These are phyloP conservation scores for Epistrophe eligans DNA, from an alignment of 2,888 invertebrate species.

Conservation along the genomic window DNA sequence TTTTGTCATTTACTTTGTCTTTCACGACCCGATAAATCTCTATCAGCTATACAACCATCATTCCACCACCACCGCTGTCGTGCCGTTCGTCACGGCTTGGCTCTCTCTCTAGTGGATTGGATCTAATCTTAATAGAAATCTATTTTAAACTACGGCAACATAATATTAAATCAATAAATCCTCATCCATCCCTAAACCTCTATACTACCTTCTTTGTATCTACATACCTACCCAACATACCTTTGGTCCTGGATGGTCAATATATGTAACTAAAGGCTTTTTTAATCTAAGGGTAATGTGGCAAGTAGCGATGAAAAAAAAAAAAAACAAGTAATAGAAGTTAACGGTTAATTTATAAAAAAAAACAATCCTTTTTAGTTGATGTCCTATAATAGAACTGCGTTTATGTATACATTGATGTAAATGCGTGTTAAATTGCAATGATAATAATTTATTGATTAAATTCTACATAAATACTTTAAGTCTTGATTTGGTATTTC, in stretches of 20 bases:
- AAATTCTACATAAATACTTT: conserved; percentile 36
- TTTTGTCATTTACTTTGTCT: conserved; percentile 20
- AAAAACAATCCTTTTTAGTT: neutral
- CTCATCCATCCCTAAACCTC: conserved; percentile 2
- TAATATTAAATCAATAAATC: conserved; percentile 67
- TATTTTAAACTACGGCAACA: conserved; percentile 71
- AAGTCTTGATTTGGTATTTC: conserved; percentile 13
- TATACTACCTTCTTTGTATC: neutral
- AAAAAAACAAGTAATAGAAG: neutral
- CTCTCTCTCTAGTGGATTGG: conserved; percentile 56
- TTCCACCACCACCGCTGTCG: conserved; percentile 9
- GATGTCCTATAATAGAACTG: neutral
- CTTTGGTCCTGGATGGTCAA: conserved; percentile 34
- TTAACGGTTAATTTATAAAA: neutral
- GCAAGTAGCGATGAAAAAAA: neutral
- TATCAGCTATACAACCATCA: conserved; percentile 14
- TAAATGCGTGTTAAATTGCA: conserved; percentile 59
- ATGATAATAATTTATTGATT: conserved; percentile 68
- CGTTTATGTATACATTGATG: neutral
- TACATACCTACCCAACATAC: neutral
- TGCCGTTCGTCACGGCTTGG: no score
- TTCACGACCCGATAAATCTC: conserved; percentile 15
- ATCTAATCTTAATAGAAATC: conserved; percentile 72
- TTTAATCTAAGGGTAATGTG: conserved; percentile 10
- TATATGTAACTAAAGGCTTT: neutral